Base-by-base conservation (phyloP, 1,140 invertebrate species). In the Arion vulgaris region DNA sequence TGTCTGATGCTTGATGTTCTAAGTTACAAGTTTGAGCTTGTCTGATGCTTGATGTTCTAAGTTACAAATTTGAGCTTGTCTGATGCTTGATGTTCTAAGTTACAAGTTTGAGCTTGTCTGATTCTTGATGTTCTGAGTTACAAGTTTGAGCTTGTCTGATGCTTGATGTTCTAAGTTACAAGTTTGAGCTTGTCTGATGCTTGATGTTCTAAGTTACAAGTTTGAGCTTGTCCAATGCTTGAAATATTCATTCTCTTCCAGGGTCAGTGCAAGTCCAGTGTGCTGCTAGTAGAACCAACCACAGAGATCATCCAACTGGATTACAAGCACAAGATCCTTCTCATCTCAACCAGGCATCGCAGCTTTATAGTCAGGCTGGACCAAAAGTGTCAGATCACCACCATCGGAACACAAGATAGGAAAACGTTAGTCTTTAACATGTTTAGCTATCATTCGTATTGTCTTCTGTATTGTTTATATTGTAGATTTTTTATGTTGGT, bases 371-470 rank as follows among this genome's bases (percentile, higher is more conserved):
- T 95, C 87, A 92, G 95, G 57, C 93, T 88, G 28, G 88, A 90
- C 74, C 81, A 74, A 1, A 66, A 95, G 90, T 90, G 92, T 26
- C 88, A 95, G 94, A 93, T 96, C 4, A 94, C 92, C 51, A 96
- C 97, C 93, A 94, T 97, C 85, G 97, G 96, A 36, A 95, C 95
- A 88, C 96, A 96, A 91, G 96, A 97, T 91, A 94, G 96, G 85
- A 97, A 97, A 94, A 94, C 94, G 95, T 96, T 91, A 92, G 93
- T 88, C 39, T 74, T n/a, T 23, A 66, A 0, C 36, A 7, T 36
- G n/a, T 28, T 53, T 1, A 45, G 49, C n/a, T n/a, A n/a, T n/a
- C n/a, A n/a, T n/a, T n/a, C n/a, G n/a, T n/a, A 66, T 79, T 53
- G 49, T 13, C 28, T 36, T 76, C 45, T 17, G 41, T 28, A 76